Evolutionary conservation across 2,888 invertebrate genomes (phyloP).

Genomic region (Sylvicola cinctus): DNA sequence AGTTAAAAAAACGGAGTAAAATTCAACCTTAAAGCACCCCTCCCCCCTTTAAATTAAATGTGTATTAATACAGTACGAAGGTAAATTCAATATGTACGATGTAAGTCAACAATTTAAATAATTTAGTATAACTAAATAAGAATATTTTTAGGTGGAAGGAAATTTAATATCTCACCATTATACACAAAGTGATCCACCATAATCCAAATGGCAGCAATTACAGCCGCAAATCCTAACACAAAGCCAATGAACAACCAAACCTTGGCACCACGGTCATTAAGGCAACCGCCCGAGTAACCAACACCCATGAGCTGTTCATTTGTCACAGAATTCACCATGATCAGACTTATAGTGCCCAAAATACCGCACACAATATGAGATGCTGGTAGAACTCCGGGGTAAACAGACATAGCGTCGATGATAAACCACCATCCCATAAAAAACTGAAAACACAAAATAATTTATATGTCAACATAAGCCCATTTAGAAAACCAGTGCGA

Average conservation of each 20-base stretch:
- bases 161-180: slow-evolving; percentile 37
- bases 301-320: slow-evolving; percentile 78
- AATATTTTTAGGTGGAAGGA: slow-evolving; percentile 1
- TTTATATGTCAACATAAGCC: slow-evolving; percentile 1
- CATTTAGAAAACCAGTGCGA: background rate
- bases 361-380: slow-evolving; percentile 88
- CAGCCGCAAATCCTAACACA: slow-evolving; percentile 85
- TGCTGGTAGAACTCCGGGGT: slow-evolving; percentile 46
- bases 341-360: slow-evolving; percentile 78
- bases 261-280: slow-evolving; percentile 73
- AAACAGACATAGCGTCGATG: slow-evolving; percentile 77
- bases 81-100: too few relatives aligned
- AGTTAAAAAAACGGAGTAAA: too few relatives aligned
- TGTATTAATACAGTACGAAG: too few relatives aligned
- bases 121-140: slow-evolving; percentile 1
- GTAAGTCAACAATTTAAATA: slow-evolving; percentile 2
- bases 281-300: slow-evolving; percentile 57
- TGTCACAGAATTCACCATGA: slow-evolving; percentile 95
- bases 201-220: slow-evolving; percentile 93
- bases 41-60: too few relatives aligned
- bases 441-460: slow-evolving; percentile 40
- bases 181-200: slow-evolving; percentile 72
- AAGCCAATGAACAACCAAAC: slow-evolving; percentile 94
- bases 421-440: slow-evolving; percentile 97
- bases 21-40: too few relatives aligned